A percentile compares a stretch with the other conserved stretches of the same genome.
phyloP scores from a whole-genome alignment of 2,888 invertebrate genomes.

The Sphecodes monilicornis region DNA sequence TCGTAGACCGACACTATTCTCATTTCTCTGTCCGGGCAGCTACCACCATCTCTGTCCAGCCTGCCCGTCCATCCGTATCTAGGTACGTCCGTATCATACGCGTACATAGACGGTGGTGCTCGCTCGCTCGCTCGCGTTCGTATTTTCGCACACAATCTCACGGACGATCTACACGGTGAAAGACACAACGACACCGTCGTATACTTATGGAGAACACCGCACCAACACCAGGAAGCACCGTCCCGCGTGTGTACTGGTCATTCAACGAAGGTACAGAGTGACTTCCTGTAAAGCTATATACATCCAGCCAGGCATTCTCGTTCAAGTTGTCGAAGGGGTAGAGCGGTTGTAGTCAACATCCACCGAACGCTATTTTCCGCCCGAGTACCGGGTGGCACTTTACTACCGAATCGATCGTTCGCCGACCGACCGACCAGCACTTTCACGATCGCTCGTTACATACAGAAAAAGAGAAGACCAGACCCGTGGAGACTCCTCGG shows the following conservation, averaged over 20 bases:
- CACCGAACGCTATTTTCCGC: constrained; percentile 74
- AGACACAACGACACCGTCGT: constrained; percentile 48
- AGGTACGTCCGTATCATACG: constrained; percentile 62
- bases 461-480: constrained; percentile 21
- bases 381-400: constrained; percentile 72
- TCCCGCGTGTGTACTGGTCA: constrained; percentile 68
- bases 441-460: constrained; percentile 52
- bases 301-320: constrained; percentile 73
- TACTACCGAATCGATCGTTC: constrained; percentile 69
- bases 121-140: not conserved
- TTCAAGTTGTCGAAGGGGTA: constrained; percentile 74
- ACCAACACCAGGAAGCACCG: constrained; percentile 44
- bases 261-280: constrained; percentile 75
- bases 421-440: constrained; percentile 32
- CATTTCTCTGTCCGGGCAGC: constrained; percentile 81
- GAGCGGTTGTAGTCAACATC: constrained; percentile 72
- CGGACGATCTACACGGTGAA: constrained; percentile 28
- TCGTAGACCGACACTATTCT: constrained; percentile 84
- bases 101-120: constrained; percentile 41
- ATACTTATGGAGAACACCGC: constrained; percentile 40
- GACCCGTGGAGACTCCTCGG: not conserved
- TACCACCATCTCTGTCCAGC: constrained; percentile 69
- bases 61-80: constrained; percentile 67
- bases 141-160: constrained; percentile 26
- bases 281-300: constrained; percentile 78